Conservation (phyloP, 2,888 invertebrate species). For the Nowickia ferox region DNA sequence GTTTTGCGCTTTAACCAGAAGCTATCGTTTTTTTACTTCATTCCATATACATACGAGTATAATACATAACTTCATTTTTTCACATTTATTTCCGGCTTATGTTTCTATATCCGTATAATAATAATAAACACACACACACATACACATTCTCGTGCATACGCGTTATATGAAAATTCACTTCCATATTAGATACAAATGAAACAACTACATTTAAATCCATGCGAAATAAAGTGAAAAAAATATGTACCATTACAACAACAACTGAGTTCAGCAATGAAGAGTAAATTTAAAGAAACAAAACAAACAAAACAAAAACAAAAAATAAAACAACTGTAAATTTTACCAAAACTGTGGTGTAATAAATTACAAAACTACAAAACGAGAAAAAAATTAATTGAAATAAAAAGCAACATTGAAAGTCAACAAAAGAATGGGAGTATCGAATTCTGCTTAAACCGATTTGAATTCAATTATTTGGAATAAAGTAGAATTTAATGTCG, state of each 20-base stretch:
- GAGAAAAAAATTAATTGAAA: constrained; percentile 12
- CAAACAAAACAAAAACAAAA: constrained; percentile 49
- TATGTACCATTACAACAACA: background rate
- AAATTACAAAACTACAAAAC: constrained; percentile 56
- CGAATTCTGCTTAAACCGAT: background rate
- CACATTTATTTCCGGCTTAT: constrained; percentile 72
- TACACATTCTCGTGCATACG: constrained; percentile 5
- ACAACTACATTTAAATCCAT: constrained; percentile 16
- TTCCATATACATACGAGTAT: constrained; percentile 52
- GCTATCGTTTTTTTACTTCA: background rate
- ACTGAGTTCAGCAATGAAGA: constrained; percentile 46
- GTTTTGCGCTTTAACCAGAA: constrained; percentile 15
- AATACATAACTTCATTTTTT: constrained; percentile 69
- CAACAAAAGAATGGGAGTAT: background rate
- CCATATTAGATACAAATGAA: constrained; percentile 22
- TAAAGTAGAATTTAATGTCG: background rate
- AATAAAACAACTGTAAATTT: constrained; percentile 63
- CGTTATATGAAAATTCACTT: constrained; percentile 49
- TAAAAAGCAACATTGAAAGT: background rate
- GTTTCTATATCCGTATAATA: constrained; percentile 71
- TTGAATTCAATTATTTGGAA: background rate
- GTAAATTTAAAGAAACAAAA: constrained; percentile 50
- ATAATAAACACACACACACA: constrained; percentile 39
- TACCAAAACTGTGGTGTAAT: constrained; percentile 66
- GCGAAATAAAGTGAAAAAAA: constrained; percentile 19